Base-by-base conservation (phyloP, 2,888 invertebrate genomes). In the Plagodis dolabraria region DNA sequence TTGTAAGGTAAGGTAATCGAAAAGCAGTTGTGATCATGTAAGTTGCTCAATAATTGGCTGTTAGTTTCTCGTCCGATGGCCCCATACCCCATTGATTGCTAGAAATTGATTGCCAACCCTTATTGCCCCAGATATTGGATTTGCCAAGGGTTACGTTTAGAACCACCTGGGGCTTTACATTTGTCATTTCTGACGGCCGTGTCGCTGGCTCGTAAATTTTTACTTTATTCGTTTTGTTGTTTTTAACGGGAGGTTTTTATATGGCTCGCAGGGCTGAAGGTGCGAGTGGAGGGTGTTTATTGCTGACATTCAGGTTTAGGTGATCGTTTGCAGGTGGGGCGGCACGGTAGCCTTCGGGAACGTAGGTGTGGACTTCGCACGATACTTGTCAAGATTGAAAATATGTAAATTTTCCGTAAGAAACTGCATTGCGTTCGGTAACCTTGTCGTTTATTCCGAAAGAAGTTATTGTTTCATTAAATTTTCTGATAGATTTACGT, bases 201-300 rank as follows among this genome's bases (percentile, higher is more conserved):
- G 82, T 81, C 72, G 76, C 68, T 62, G 57, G 70, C 61, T 79
- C 81, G 80, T 89, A 83, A 86, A 83, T 84, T 86, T 89, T 88
- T 61, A 61, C 53, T 49, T 53, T 84, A 87, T 76, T 80, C 74
- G 83, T 80, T 83, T 77, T 72, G 74, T 72, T 76, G 70, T 72
- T 77, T 82, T 81, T 76, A 75, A 77, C 74, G 56, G 64, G 65
- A 60, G 67, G 69, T 65, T 75, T 47, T 51, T 55, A 43, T 48
- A 45, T 40, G 34, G 48, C 56, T 53, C 45, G 35, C 35, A 53
- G 56, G 56, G 40, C 40, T 40, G 40, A 40, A 40, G 40, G 40
- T 7, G 40, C 40, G 36, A 33, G 62, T 57, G 62, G 52, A 10
- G 7, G 60, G 58, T 67, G 58, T 65, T 65, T 68, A 64, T 67